A percentile compares a stretch with the other conserved stretches of the same genome.
Conservation (phyloP, 2,888 invertebrate genomes). For the Arge pagana region DNA sequence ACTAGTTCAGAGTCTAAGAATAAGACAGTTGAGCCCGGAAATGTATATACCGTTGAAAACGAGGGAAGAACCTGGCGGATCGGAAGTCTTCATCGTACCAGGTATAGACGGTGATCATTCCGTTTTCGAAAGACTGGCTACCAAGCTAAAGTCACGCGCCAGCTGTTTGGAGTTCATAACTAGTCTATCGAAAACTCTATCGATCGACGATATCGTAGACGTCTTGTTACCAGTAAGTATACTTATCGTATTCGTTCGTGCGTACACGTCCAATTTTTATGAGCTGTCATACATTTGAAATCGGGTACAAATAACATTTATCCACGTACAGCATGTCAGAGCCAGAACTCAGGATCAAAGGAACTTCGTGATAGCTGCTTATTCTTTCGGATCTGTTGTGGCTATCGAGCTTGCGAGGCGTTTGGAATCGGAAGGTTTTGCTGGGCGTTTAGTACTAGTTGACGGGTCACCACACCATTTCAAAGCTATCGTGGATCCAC, state of each 20-base stretch:
- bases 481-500: constrained; percentile 62
- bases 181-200: not conserved
- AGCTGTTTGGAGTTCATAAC: constrained; percentile 40
- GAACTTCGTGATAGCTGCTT: constrained; percentile 77
- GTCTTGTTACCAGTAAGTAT: constrained; percentile 61
- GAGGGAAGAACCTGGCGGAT: constrained; percentile 35
- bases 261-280: no score
- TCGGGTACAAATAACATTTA: not conserved
- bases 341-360: constrained; percentile 50
- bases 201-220: constrained; percentile 61
- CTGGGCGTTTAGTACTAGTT: constrained; percentile 71
- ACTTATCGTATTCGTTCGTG: no score
- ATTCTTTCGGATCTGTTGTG: constrained; percentile 85
- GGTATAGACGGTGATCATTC: constrained; percentile 55
- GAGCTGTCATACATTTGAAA: no score
- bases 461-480: constrained; percentile 82
- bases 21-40: constrained; percentile 28
- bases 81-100: constrained; percentile 52
- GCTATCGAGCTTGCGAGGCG: constrained; percentile 76
- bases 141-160: constrained; percentile 47
- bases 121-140: constrained; percentile 47
- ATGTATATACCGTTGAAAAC: constrained; percentile 39
- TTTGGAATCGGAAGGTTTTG: constrained; percentile 70
- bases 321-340: constrained; percentile 64
- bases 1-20: constrained; percentile 33